Evolutionary conservation across 2,113 vertebrate species (phyloP).

Genomic region (Psophia crepitans): DNA sequence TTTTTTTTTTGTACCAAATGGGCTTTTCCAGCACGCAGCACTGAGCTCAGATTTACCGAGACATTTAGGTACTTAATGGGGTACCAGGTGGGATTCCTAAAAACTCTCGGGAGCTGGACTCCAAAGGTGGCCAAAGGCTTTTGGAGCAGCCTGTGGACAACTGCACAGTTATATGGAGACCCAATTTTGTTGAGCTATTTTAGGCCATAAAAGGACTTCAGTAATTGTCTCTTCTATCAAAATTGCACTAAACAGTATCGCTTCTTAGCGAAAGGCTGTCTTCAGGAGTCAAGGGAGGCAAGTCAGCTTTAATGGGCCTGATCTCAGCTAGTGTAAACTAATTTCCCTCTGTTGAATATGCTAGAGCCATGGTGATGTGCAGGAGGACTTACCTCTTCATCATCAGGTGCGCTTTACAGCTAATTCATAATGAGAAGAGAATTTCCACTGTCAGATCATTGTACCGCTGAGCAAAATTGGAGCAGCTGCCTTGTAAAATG

Average conservation of each 20-base stretch:
- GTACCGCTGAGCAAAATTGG: neutral
- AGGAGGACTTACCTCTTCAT: neutral
- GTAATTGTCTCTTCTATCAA: neutral
- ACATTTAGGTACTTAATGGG: neutral
- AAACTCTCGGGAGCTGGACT: neutral
- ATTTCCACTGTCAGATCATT: neutral
- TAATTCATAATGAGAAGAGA: neutral
- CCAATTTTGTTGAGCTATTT: neutral
- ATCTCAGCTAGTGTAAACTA: neutral
- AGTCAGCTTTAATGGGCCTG: neutral
- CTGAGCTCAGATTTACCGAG: neutral
- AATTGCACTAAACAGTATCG: neutral
- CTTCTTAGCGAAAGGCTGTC: neutral
- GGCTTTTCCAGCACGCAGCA: neutral
- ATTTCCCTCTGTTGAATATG: neutral
- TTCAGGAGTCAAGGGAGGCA: neutral
- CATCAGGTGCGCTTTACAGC: neutral
- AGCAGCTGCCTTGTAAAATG: constrained; percentile 51
- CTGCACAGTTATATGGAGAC: neutral
- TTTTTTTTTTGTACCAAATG: neutral
- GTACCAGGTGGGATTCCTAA: neutral
- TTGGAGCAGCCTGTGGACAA: neutral
- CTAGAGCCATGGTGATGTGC: neutral
- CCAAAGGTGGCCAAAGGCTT: neutral
- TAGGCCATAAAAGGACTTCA: neutral